Conservation (phyloP, 2,113 vertebrate genomes). For the Pavo muticus region DNA sequence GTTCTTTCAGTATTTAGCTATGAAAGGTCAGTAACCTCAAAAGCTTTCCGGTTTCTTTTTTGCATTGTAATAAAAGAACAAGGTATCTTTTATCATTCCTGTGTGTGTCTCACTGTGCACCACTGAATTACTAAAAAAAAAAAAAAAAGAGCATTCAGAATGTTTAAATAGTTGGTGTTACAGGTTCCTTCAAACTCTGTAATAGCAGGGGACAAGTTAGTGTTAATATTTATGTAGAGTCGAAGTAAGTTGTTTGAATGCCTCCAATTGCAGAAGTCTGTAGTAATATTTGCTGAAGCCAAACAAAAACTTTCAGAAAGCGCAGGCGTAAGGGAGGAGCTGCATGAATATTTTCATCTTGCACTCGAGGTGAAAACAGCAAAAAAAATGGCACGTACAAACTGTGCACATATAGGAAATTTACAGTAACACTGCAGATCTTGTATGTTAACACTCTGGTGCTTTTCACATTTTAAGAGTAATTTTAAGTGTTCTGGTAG, state of each 20-base stretch:
- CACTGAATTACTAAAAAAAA: neutral
- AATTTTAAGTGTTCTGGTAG: neutral
- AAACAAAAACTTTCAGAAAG: neutral
- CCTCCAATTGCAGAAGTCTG: neutral
- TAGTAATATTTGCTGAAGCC: conserved; percentile 46
- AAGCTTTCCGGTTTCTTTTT: neutral
- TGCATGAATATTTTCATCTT: neutral
- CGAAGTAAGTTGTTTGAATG: conserved; percentile 39
- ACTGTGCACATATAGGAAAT: neutral
- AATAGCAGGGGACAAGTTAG: neutral
- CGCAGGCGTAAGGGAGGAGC: conserved; percentile 2
- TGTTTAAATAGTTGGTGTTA: conserved; percentile 7
- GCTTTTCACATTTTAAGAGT: neutral
- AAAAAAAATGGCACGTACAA: neutral
- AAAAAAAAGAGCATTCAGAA: neutral
- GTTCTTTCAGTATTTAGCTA: neutral
- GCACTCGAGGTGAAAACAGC: neutral
- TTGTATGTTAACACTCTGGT: rapidly evolving
- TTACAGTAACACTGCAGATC: neutral
- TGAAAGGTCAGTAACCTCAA: neutral
- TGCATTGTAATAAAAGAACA: neutral
- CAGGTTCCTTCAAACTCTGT: neutral
- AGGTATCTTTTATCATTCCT: neutral
- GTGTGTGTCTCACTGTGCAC: neutral
- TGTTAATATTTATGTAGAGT: conserved; percentile 27